A percentile compares a stretch with the other conserved stretches of the same genome.
phyloP scores from a whole-genome alignment of 37 sponge, comb jelly and placozoan genomes.

The Theonella swinhoei region DNA sequence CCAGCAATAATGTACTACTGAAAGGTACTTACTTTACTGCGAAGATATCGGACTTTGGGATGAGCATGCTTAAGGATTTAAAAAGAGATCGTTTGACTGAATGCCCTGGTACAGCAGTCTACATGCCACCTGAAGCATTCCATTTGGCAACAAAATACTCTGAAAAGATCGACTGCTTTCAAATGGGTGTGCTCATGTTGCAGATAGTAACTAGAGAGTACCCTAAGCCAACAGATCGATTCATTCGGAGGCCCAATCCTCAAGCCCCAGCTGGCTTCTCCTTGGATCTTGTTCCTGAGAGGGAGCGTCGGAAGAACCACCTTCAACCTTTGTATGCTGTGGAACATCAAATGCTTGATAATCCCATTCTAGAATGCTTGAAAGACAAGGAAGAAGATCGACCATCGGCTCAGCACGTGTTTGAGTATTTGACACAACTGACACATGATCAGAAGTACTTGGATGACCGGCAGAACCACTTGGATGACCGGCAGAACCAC shows the following conservation, averaged over 20 bases:
- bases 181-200: not conserved
- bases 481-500: no score
- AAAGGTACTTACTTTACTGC: not conserved
- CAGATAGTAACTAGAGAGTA: not conserved
- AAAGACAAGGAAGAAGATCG: not conserved
- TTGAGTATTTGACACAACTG: not conserved
- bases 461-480: no score
- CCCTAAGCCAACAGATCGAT: not conserved
- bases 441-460: not conserved
- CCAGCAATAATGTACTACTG: conserved; percentile 28
- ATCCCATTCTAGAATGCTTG: not conserved
- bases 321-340: not conserved
- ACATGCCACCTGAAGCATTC: conserved; percentile 39
- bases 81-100: not conserved
- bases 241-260: not conserved
- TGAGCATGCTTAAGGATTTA: not conserved
- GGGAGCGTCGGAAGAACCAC: not conserved
- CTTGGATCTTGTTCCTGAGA: not conserved
- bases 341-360: not conserved
- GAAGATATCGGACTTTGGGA: conserved; percentile 30
- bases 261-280: not conserved
- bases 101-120: conserved; percentile 19
- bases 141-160: not conserved
- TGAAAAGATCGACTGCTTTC: not conserved
- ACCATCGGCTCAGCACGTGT: not conserved